phyloP scores from a whole-genome alignment of 2,888 invertebrate species.

The Patella caerulea region DNA sequence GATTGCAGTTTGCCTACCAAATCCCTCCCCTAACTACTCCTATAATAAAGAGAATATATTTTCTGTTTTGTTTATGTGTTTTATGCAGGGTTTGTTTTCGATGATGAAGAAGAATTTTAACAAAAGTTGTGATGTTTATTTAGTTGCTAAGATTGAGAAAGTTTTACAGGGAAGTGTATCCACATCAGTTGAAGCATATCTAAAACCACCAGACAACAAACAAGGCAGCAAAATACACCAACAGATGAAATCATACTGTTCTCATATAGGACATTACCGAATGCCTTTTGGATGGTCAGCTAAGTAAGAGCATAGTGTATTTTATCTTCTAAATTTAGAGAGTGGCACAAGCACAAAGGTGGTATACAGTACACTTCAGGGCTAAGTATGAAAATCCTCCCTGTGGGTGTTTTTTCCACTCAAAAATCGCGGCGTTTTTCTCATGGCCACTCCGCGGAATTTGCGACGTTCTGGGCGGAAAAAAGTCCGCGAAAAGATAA shows the following conservation, averaged over 20 bases:
- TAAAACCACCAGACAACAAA: slow-evolving; percentile 73
- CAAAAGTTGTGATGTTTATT: slow-evolving; percentile 84
- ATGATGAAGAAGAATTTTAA: slow-evolving; percentile 74
- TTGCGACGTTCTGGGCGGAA: too few species aligned
- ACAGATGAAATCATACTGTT: slow-evolving; percentile 83
- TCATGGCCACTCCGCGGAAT: too few species aligned
- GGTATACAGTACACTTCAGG: too few species aligned
- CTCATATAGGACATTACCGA: slow-evolving; percentile 86
- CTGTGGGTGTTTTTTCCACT: too few species aligned
- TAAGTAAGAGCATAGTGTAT: slow-evolving; percentile 52
- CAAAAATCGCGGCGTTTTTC: too few species aligned
- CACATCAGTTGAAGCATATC: slow-evolving; percentile 88
- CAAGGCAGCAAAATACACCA: slow-evolving; percentile 73
- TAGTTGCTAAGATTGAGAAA: slow-evolving; percentile 94
- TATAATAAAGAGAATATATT: background rate
- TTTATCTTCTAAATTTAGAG: too few species aligned
- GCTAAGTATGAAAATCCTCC: too few species aligned
- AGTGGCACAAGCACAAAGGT: too few species aligned
- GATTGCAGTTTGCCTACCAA: too few species aligned
- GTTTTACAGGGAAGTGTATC: slow-evolving; percentile 87
- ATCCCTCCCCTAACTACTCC: too few species aligned
- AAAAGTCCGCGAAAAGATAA: too few species aligned
- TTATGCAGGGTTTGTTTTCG: slow-evolving; percentile 85
- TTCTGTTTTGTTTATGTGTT: background rate
- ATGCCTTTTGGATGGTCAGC: slow-evolving; percentile 99